Percentiles rank a stretch among this genome's conserved stretches.
Evolutionary conservation across 2,797 vertebrate species (phyloP).

Genomic region (Pygocentrus nattereri): DNA sequence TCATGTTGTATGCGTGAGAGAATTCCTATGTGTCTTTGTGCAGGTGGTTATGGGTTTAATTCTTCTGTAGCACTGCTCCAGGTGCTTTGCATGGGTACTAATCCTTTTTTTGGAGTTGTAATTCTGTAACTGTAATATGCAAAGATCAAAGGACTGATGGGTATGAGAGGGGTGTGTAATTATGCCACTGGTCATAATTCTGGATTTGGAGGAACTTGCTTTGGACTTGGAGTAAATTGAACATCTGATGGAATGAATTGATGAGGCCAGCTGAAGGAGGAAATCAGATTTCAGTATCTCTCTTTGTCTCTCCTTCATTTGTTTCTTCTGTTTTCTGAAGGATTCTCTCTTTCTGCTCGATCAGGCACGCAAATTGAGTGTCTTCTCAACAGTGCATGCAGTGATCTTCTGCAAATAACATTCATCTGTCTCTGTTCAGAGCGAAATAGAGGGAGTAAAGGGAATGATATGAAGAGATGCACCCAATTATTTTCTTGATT

Average conservation of each 20-base stretch:
- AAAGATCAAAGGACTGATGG: conserved; percentile 1
- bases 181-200: background rate
- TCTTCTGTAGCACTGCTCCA: background rate
- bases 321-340: conserved; percentile 43
- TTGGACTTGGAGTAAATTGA: background rate
- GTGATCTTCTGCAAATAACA: conserved; percentile 41
- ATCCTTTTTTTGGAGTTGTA: background rate
- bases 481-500: conserved; percentile 41
- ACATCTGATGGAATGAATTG: background rate
- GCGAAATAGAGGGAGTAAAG: background rate
- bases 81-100: background rate
- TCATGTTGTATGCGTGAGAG: background rate
- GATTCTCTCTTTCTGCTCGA: conserved; percentile 60
- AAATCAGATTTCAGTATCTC: conserved; percentile 16
- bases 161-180: background rate
- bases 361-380: conserved; percentile 59
- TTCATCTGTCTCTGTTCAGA: conserved; percentile 48
- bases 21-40: background rate
- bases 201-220: background rate
- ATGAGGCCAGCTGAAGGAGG: conserved; percentile 6
- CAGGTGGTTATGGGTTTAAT: background rate
- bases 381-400: conserved; percentile 38
- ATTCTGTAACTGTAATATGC: conserved; percentile 4
- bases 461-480: conserved; percentile 10
- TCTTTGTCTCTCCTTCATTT: conserved; percentile 22